These are phyloP conservation scores for Planococcus citri DNA, from an alignment of 1,140 invertebrate species.

Conservation along the genomic window DNA sequence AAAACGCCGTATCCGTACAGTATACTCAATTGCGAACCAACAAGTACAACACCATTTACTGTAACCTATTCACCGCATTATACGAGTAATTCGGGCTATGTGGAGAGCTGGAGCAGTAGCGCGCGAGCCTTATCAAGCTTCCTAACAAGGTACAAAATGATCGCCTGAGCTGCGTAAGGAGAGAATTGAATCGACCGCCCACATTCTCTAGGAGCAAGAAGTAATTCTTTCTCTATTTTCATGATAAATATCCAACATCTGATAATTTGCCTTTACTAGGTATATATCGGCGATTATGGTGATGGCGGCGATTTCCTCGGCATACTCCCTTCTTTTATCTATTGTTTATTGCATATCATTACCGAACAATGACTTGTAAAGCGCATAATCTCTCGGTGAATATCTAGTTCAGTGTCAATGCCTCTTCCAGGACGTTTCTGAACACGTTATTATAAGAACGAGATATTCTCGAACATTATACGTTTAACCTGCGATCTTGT, in stretches of 20 bases:
- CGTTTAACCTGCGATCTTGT: no score
- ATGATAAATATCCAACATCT: slow-evolving; percentile 7
- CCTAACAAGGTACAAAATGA: background rate
- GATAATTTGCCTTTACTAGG: background rate
- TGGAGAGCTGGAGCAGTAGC: background rate
- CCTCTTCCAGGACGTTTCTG: background rate
- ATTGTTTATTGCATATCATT: slow-evolving; percentile 8
- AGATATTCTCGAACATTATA: no score
- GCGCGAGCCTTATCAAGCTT: background rate
- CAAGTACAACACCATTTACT: no score
- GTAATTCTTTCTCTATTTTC: background rate
- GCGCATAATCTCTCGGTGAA: background rate
- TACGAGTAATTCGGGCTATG: no score
- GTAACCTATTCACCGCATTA: no score
- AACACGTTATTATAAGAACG: background rate
- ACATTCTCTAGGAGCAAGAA: background rate
- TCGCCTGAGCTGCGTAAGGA: background rate
- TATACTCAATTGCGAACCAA: no score
- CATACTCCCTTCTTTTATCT: slow-evolving; percentile 1
- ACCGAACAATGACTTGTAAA: background rate
- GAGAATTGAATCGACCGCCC: background rate
- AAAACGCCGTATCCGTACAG: no score
- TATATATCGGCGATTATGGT: no score
- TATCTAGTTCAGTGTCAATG: slow-evolving; percentile 3
- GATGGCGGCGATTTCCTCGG: background rate